Evolutionary conservation across 2,888 invertebrate genomes (phyloP), one percentile per base, ranked within the genome.

Genomic region (Salpingus planirostris): DNA sequence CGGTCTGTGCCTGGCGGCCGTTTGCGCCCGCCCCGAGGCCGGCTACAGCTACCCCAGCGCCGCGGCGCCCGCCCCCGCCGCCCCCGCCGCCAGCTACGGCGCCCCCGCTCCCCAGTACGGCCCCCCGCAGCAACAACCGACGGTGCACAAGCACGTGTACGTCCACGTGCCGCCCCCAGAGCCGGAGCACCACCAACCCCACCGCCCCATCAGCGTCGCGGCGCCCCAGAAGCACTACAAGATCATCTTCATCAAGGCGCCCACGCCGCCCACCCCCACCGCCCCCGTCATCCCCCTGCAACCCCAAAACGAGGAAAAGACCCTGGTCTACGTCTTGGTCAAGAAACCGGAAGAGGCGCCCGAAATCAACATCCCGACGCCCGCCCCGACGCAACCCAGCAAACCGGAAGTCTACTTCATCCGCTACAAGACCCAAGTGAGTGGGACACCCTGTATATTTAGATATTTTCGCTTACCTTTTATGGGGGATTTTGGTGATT

Each of bases 321-420:
- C 89, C 33, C 73, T 89, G 49, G 88, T 89, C 54, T 89, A 89
- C 69, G 89, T 89, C 25, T 69, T 89, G 67, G 88, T 88, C 51
- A 88, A 89, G 77, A 86, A 82, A 64, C 89, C 89, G 54, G 88
- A 89, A 60, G 86, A 87, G 46, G 82, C 83, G 42, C 86, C 82
- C 47, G 86, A 88, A 57, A 81, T 88, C 64, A 69, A 72, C 52
- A 79, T 88, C 51, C 88, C 87, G 31, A 78, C 82, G 7, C 71
- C 80, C 7, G 76, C 78, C 8, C 87, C 88, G 31, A 88, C 87
- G 31, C 84, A 84, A 57, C 88, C 88, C 43, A 81, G 84, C 66
- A 89, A 89, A 71, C 88, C 88, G 42, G 89, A 89, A 69, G 88
- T 88, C 39, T 89, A 88, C 78, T 89, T 89, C 76, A 89, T 84